These are phyloP conservation scores for Microctenopoma steveboyesi DNA, from an alignment of 2,797 vertebrate species.

Conservation along the genomic window DNA sequence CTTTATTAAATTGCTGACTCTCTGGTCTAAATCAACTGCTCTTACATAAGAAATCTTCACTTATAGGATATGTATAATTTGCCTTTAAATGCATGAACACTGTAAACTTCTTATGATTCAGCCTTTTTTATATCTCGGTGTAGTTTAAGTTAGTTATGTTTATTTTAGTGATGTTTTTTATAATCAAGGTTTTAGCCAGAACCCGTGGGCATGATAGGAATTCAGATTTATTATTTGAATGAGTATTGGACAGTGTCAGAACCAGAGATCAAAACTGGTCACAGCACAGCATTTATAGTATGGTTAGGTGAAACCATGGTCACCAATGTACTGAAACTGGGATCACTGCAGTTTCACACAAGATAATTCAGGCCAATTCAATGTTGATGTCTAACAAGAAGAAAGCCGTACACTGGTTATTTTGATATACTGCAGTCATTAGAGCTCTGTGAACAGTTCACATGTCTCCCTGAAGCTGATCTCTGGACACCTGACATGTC, in stretches of 20 bases:
- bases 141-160: constrained; percentile 2
- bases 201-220: too few species aligned
- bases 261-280: neutral
- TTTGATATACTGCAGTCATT: neutral
- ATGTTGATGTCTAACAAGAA: too few species aligned
- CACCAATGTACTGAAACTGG: neutral
- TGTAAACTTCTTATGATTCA: neutral
- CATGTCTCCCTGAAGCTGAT: neutral
- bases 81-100: too few species aligned
- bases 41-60: too few species aligned
- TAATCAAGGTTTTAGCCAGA: constrained; percentile 1
- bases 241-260: neutral
- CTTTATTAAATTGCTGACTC: neutral
- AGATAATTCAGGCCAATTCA: neutral
- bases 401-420: neutral
- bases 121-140: neutral
- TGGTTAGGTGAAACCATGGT: neutral
- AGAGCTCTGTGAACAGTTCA: neutral
- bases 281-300: neutral
- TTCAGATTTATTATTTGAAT: neutral
- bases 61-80: too few species aligned
- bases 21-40: too few species aligned
- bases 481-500: neutral
- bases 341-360: neutral
- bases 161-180: neutral